Evolutionary conservation across 2,113 vertebrate genomes (phyloP).

Genomic region (Actinemys pallida): DNA sequence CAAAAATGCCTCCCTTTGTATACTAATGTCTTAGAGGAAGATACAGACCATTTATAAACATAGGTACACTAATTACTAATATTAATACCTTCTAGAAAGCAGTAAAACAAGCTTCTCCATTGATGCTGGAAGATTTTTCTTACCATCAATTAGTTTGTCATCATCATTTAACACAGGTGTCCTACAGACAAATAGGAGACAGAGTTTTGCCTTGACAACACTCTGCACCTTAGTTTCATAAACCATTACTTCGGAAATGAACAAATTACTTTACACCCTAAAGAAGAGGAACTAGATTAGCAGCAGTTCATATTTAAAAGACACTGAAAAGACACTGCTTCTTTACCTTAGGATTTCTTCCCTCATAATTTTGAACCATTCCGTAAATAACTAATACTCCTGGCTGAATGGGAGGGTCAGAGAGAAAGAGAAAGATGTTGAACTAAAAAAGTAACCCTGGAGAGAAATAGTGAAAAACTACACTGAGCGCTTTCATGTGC

Average conservation of each 20-base stretch:
- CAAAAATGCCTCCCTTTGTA: constrained; percentile 39
- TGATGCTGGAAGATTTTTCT: constrained; percentile 7
- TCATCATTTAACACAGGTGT: constrained; percentile 5
- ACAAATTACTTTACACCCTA: not conserved
- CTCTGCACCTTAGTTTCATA: not conserved
- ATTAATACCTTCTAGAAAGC: constrained; percentile 31
- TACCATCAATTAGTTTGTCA: not conserved
- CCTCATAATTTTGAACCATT: not conserved
- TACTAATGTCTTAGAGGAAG: not conserved
- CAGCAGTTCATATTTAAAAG: not conserved
- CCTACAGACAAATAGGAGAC: not conserved
- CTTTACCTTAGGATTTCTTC: not conserved
- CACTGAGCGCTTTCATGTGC: not conserved
- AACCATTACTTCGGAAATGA: constrained; percentile 19
- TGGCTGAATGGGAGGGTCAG: not conserved
- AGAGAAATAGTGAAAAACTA: not conserved
- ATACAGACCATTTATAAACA: constrained; percentile 39
- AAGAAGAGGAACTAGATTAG: not conserved
- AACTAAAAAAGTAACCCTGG: not conserved
- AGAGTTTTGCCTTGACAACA: not conserved
- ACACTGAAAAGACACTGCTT: not conserved
- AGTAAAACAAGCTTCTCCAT: not conserved
- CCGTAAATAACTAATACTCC: constrained; percentile 22
- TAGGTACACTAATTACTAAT: not conserved
- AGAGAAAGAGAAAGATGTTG: not conserved